A percentile compares a stretch with the other conserved stretches of the same genome.
Evolutionary conservation across 2,113 vertebrate species (phyloP).

Genomic region (Scopus umbretta): DNA sequence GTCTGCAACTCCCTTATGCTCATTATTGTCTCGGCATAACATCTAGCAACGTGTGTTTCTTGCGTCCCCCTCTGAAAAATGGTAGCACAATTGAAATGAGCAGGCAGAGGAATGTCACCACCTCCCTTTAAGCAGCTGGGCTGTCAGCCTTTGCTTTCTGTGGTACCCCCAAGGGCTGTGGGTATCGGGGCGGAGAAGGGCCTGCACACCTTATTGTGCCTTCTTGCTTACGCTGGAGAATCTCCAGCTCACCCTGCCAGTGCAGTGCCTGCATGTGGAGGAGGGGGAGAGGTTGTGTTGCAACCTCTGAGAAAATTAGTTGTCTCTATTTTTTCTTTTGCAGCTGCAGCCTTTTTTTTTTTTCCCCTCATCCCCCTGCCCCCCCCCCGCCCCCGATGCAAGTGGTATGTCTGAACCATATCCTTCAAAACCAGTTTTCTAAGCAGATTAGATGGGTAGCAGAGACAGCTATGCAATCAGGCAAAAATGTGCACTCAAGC

Average conservation of each 20-base stretch:
- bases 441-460: slow-evolving; percentile 69
- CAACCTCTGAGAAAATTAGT: slow-evolving; percentile 65
- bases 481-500: slow-evolving; percentile 64
- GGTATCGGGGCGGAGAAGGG: neutral
- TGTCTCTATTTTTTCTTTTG: slow-evolving; percentile 68
- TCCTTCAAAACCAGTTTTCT: slow-evolving; percentile 73
- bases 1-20: neutral
- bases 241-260: slow-evolving; percentile 61
- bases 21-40: neutral
- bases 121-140: neutral
- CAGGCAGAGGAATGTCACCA: neutral
- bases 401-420: slow-evolving; percentile 67
- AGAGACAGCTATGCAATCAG: slow-evolving; percentile 70
- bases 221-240: slow-evolving; percentile 56
- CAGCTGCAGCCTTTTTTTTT: slow-evolving; percentile 61
- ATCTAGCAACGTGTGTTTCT: neutral
- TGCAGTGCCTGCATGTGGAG: slow-evolving; percentile 49
- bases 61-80: neutral
- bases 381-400: neutral
- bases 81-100: neutral
- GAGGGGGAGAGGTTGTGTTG: slow-evolving; percentile 59
- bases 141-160: neutral
- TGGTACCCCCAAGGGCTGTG: slow-evolving; percentile 9
- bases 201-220: slow-evolving; percentile 40
- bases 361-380: neutral